Evolutionary conservation across 2,888 invertebrate species (phyloP).

Genomic region (Meghimatium bilineatum): DNA sequence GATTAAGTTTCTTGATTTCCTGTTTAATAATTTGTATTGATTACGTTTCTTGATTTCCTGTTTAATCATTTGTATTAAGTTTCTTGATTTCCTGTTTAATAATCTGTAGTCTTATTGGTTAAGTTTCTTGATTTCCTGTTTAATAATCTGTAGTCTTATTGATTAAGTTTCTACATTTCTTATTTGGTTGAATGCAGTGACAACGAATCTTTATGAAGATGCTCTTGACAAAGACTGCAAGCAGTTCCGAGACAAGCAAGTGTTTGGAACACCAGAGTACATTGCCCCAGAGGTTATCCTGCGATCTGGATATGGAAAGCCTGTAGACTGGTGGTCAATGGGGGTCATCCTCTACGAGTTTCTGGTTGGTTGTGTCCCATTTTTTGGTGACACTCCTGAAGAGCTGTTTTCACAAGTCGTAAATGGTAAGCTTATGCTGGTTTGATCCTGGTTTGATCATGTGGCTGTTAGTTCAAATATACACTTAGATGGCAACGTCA

Average conservation of each 20-base stretch:
- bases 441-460: too few species aligned
- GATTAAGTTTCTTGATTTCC: not conserved
- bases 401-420: conserved; percentile 99
- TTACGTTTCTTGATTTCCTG: too few species aligned
- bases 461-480: too few species aligned
- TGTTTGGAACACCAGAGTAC: conserved; percentile 98
- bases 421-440: conserved; percentile 88
- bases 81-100: too few species aligned
- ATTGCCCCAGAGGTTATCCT: conserved; percentile 99
- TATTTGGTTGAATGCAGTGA: conserved; percentile 81
- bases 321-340: conserved; percentile 99
- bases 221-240: conserved; percentile 95
- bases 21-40: too few species aligned
- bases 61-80: too few species aligned
- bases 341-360: conserved; percentile 81
- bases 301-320: conserved; percentile 94
- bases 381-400: conserved; percentile 98
- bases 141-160: too few species aligned
- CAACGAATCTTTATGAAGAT: conserved; percentile 98
- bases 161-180: not conserved
- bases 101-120: too few species aligned
- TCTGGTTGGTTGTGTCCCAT: conserved; percentile 88
- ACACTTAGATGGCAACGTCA: too few species aligned
- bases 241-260: conserved; percentile 99
- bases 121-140: too few species aligned